Conservation (phyloP, 2,113 vertebrate genomes). For the Dicaeum eximium region DNA sequence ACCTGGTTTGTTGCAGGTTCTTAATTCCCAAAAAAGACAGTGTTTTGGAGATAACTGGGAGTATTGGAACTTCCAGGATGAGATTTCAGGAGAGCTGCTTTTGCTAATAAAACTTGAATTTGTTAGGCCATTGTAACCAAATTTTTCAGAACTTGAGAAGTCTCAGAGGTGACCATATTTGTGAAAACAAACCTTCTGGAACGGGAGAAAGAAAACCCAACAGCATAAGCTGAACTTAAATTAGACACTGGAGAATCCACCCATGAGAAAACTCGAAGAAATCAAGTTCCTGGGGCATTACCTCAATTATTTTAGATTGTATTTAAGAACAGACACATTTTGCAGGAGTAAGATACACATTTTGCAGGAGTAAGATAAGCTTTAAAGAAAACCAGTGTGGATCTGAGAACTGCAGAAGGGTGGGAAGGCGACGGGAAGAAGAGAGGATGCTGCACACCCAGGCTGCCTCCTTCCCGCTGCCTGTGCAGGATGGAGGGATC, state of each 20-base stretch:
- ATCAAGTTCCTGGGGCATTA: rapidly evolving
- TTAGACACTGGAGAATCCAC: neutral
- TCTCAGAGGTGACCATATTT: neutral
- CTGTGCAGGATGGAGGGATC: neutral
- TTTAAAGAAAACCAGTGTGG: neutral
- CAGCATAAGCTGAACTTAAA: neutral
- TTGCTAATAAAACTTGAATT: neutral
- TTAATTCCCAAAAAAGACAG: neutral
- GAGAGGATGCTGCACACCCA: neutral
- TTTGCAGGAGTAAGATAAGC: neutral
- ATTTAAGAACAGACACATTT: neutral
- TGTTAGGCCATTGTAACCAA: neutral
- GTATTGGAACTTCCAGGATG: neutral
- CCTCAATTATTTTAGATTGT: neutral
- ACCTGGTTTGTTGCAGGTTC: neutral
- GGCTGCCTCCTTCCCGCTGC: neutral
- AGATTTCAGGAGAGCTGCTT: neutral
- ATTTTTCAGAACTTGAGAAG: neutral
- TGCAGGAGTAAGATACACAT: neutral
- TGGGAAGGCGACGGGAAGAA: rapidly evolving
- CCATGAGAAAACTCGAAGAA: neutral
- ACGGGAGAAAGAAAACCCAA: neutral
- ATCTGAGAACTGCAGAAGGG: neutral
- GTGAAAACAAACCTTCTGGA: neutral
- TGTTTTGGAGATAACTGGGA: neutral